Percentiles rank a stretch among this genome's conserved stretches.
Evolutionary conservation across 1,140 invertebrate species (phyloP).

Genomic region (Drosophila pruinosa): DNA sequence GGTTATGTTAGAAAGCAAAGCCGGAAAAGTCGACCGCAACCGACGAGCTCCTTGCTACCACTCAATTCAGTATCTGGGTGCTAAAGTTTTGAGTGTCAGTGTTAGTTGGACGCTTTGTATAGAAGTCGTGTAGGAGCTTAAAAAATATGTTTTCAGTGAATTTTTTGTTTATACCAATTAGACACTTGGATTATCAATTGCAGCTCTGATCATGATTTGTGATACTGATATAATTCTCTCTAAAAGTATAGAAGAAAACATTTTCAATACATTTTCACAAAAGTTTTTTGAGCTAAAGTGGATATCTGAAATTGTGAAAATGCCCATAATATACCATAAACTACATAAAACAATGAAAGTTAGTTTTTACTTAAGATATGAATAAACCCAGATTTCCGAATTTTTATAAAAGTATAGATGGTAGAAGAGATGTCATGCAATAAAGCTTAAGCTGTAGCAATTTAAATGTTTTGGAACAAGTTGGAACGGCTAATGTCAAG

Average conservation of each 20-base stretch:
- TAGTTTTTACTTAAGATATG: neutral
- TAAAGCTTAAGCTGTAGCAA: neutral
- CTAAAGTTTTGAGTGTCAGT: slow-evolving; percentile 46
- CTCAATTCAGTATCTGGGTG: slow-evolving; percentile 39
- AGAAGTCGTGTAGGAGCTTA: slow-evolving; percentile 34
- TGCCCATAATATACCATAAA: slow-evolving; percentile 28
- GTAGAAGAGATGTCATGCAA: neutral
- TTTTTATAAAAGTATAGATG: slow-evolving; percentile 36
- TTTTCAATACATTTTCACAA: too few relatives aligned
- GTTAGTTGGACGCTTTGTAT: slow-evolving; percentile 45
- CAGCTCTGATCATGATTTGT: neutral
- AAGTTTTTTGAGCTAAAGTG: too few relatives aligned
- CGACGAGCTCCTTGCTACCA: neutral
- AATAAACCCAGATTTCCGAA: slow-evolving; percentile 6
- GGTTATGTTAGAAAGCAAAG: slow-evolving; percentile 32
- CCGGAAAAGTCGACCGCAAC: slow-evolving; percentile 3
- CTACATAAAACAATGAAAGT: slow-evolving; percentile 12
- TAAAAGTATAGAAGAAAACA: too few relatives aligned
- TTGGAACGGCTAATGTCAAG: too few relatives aligned
- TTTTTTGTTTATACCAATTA: slow-evolving; percentile 1
- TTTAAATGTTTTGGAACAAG: too few relatives aligned
- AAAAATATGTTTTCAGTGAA: slow-evolving; percentile 33
- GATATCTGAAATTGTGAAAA: too few relatives aligned
- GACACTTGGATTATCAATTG: neutral
- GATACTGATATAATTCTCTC: neutral